phyloP scores from a whole-genome alignment of 2,797 vertebrate genomes.

The Enteromius trimaculatus region DNA sequence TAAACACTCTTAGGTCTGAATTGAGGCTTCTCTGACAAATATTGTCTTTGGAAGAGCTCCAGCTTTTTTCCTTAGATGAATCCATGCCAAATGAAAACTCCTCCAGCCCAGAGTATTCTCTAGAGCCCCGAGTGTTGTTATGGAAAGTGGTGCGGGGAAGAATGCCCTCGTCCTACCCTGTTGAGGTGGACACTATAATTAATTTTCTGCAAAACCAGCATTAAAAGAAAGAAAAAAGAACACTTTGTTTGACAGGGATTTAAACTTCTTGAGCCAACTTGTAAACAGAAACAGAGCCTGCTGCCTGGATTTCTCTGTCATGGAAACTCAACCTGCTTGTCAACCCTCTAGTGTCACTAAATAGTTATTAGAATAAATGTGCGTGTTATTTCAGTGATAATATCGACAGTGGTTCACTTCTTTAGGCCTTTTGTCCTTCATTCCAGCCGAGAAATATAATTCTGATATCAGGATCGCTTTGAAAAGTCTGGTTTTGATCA shows the following conservation, averaged over 20 bases:
- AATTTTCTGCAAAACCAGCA: slow-evolving; percentile 60
- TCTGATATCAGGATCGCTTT: slow-evolving; percentile 51
- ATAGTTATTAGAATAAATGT: slow-evolving; percentile 48
- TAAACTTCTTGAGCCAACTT: slow-evolving; percentile 54
- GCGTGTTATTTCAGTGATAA: slow-evolving; percentile 47
- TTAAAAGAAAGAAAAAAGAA: slow-evolving; percentile 54
- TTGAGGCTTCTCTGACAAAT: slow-evolving; percentile 78
- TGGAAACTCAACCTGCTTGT: slow-evolving; percentile 59
- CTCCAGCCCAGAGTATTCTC: slow-evolving; percentile 75
- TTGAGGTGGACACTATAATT: slow-evolving; percentile 72
- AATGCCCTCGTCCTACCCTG: slow-evolving; percentile 69
- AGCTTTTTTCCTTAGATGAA: slow-evolving; percentile 72
- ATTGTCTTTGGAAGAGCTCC: slow-evolving; percentile 78
- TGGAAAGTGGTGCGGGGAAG: slow-evolving; percentile 70
- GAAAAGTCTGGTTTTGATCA: slow-evolving; percentile 21
- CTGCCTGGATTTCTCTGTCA: slow-evolving; percentile 54
- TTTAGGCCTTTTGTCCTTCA: slow-evolving; percentile 32
- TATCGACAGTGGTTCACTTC: slow-evolving; percentile 36
- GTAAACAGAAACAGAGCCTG: slow-evolving; percentile 58
- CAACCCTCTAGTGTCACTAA: slow-evolving; percentile 50
- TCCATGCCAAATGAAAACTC: slow-evolving; percentile 73
- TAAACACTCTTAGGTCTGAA: slow-evolving; percentile 75
- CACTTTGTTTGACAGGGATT: slow-evolving; percentile 62
- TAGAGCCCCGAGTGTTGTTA: slow-evolving; percentile 79
- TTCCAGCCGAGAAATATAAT: slow-evolving; percentile 5